Evolutionary conservation across 2,888 invertebrate species (phyloP).

Genomic region (Belgica antarctica): DNA sequence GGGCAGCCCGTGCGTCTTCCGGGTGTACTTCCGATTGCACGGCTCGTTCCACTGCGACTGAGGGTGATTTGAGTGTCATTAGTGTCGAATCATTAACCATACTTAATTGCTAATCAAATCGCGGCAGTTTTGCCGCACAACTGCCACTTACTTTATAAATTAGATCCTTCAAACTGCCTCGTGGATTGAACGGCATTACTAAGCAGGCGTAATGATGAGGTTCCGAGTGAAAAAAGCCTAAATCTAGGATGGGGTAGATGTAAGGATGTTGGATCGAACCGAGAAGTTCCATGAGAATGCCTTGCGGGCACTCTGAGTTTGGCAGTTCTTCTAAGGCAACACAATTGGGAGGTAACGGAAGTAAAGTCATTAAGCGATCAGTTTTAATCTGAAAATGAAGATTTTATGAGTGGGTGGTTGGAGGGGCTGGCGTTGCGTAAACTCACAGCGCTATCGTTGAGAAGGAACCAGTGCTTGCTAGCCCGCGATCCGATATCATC

Average conservation of each 20-base stretch:
- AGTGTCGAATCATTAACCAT: not conserved
- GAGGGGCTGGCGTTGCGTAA: not conserved
- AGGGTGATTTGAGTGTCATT: not conserved
- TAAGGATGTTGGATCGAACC: conserved; percentile 88
- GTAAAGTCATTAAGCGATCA: conserved; percentile 54
- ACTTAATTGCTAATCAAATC: conserved; percentile 38
- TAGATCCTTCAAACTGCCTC: conserved; percentile 85
- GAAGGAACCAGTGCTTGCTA: conserved; percentile 88
- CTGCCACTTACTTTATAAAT: conserved; percentile 71
- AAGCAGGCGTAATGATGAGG: conserved; percentile 67
- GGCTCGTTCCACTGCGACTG: conserved; percentile 79
- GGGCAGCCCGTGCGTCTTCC: conserved; percentile 67
- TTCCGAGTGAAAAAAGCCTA: conserved; percentile 66
- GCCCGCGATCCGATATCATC: conserved; percentile 79
- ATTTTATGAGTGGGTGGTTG: conserved; percentile 12
- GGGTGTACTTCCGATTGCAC: conserved; percentile 72
- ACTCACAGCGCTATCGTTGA: conserved; percentile 72
- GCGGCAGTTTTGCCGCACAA: not conserved
- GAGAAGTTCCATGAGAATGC: conserved; percentile 77
- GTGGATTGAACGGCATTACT: conserved; percentile 77
- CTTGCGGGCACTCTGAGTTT: conserved; percentile 64
- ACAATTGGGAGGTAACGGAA: conserved; percentile 55
- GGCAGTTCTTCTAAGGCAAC: conserved; percentile 55
- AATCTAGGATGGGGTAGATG: conserved; percentile 83
- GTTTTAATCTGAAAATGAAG: conserved; percentile 55